Percentiles rank a stretch among this genome's conserved stretches.
phyloP scores from a whole-genome alignment of 2,113 vertebrate genomes.

The Myrmecophaga tridactyla region DNA sequence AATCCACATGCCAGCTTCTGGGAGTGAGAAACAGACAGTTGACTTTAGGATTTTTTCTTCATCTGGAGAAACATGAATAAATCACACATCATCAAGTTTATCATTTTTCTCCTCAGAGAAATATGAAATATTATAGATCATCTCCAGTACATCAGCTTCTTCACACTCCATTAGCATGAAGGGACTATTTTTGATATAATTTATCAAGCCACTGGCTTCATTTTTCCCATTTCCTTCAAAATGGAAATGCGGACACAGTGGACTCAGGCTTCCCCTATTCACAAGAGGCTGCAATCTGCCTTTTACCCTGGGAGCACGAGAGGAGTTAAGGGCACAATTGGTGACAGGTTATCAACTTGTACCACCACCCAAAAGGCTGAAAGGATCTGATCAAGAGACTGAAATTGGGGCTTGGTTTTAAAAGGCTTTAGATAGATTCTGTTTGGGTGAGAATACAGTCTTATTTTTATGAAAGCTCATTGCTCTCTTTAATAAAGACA shows the following conservation, averaged over 20 bases:
- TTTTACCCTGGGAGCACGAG: not conserved
- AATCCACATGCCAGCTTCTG: constrained; percentile 61
- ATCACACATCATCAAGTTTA: constrained; percentile 85
- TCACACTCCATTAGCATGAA: constrained; percentile 84
- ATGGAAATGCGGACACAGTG: constrained; percentile 59
- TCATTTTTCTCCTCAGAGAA: constrained; percentile 84
- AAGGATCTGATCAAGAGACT: not conserved
- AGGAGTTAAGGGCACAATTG: not conserved
- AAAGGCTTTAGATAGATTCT: not conserved
- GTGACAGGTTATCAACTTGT: not conserved
- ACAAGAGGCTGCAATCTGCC: not conserved
- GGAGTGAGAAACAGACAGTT: constrained; percentile 70
- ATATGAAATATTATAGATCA: constrained; percentile 84
- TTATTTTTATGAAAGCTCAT: not conserved
- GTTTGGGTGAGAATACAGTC: not conserved
- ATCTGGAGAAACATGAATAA: constrained; percentile 82
- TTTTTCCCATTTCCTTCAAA: constrained; percentile 78
- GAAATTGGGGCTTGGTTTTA: not conserved
- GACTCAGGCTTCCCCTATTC: constrained; percentile 37
- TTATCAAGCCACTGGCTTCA: constrained; percentile 85
- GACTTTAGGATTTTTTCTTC: constrained; percentile 77
- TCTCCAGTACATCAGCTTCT: constrained; percentile 83
- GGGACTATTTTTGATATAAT: constrained; percentile 83
- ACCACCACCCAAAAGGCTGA: not conserved
- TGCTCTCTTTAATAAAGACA: not conserved